A percentile compares a stretch with the other conserved stretches of the same genome.
These are phyloP conservation scores for Heliconius hortense DNA, from an alignment of 2,888 invertebrate genomes.

Conservation along the genomic window DNA sequence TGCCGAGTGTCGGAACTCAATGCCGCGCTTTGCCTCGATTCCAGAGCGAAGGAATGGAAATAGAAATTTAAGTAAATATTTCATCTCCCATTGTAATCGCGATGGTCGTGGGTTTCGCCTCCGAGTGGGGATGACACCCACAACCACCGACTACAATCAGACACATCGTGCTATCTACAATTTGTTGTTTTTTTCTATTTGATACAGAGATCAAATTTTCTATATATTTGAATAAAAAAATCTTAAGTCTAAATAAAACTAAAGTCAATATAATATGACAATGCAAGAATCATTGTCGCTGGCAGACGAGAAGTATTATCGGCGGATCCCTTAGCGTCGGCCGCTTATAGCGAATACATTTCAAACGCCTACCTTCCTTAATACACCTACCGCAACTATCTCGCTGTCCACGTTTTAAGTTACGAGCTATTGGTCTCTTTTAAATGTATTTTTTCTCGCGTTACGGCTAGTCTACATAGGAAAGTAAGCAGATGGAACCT, in stretches of 20 bases:
- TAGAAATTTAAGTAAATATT: too few relatives aligned
- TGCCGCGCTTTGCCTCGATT: too few relatives aligned
- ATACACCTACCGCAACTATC: conserved; percentile 52
- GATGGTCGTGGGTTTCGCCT: too few relatives aligned
- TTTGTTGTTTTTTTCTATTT: not conserved
- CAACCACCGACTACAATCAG: too few relatives aligned
- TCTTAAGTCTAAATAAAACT: conserved; percentile 2
- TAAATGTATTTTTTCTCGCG: not conserved
- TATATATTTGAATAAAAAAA: not conserved
- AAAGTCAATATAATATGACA: conserved; percentile 2
- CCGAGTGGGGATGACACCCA: too few relatives aligned
- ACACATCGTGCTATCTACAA: not conserved
- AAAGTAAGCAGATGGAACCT: not conserved
- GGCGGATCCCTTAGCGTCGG: conserved; percentile 38
- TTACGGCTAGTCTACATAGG: too few relatives aligned
- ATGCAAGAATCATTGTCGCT: conserved; percentile 4
- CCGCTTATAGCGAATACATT: conserved; percentile 44
- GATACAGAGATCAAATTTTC: not conserved
- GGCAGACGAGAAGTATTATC: conserved; percentile 24
- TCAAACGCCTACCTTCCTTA: conserved; percentile 62
- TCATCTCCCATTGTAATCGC: too few relatives aligned
- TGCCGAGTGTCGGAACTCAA: too few relatives aligned
- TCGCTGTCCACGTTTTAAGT: conserved; percentile 32
- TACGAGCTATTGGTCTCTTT: not conserved
- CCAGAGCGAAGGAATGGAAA: too few relatives aligned